Evolutionary conservation across 2,113 vertebrate genomes (phyloP).

Genomic region (Lagenorhynchus albirostris): DNA sequence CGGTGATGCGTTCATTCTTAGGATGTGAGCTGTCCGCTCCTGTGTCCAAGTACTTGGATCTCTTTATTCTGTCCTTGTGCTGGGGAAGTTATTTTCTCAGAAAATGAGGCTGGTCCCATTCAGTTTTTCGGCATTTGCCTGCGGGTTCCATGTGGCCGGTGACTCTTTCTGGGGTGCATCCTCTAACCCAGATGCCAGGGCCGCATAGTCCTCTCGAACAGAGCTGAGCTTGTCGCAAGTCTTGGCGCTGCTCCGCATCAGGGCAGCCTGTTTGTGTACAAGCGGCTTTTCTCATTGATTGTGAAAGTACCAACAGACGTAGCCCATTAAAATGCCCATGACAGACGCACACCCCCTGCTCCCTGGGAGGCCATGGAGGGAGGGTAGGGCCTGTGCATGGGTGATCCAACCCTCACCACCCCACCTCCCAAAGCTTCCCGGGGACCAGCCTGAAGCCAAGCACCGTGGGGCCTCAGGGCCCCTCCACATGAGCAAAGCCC

Average conservation of each 20-base stretch:
- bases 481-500: background rate
- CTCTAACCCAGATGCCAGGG: background rate
- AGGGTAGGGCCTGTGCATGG: background rate
- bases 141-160: background rate
- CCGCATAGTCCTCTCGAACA: background rate
- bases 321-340: background rate
- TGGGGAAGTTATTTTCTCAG: background rate
- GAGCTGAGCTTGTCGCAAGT: background rate
- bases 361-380: background rate
- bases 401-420: fast-evolving
- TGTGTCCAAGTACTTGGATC: background rate
- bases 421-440: background rate
- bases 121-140: background rate
- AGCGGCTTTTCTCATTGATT: fast-evolving
- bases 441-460: background rate
- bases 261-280: background rate
- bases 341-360: background rate
- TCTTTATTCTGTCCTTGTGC: background rate
- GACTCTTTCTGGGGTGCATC: background rate
- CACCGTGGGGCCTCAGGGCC: background rate
- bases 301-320: background rate
- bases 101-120: background rate
- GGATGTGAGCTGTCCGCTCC: background rate
- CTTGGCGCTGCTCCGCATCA: background rate
- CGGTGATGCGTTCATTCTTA: background rate